A percentile compares a stretch with the other conserved stretches of the same genome.
These are phyloP conservation scores for Philonicus albiceps DNA, from an alignment of 2,888 invertebrate genomes.

Conservation along the genomic window DNA sequence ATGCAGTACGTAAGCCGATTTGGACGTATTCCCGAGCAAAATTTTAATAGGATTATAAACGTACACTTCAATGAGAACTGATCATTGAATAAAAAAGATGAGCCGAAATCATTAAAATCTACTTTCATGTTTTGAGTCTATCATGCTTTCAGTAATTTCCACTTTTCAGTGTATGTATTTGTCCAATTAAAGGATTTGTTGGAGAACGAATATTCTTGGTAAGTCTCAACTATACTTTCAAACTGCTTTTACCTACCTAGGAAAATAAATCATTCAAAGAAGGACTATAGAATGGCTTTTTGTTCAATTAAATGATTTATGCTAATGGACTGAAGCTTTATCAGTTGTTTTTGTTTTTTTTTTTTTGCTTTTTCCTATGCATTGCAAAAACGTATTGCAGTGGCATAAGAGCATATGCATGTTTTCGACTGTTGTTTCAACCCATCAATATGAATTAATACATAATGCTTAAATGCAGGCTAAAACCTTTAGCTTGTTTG, in stretches of 20 bases:
- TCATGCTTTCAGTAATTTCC: neutral
- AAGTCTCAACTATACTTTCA: neutral
- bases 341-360: neutral
- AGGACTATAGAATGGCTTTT: neutral
- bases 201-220: neutral
- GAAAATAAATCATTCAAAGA: neutral
- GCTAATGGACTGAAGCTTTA: neutral
- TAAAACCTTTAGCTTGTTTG: neutral
- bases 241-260: neutral
- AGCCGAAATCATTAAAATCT: neutral
- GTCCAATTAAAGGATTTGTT: neutral
- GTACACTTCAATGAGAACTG: neutral
- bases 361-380: neutral
- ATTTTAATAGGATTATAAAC: neutral
- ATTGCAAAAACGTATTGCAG: neutral
- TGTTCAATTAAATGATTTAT: neutral
- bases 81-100: neutral
- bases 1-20: neutral
- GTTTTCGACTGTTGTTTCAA: neutral
- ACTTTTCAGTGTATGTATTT: neutral
- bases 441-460: slow-evolving; percentile 26
- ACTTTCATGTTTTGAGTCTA: neutral
- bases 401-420: slow-evolving; percentile 1
- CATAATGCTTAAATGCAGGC: neutral
- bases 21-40: neutral